A percentile compares a stretch with the other conserved stretches of the same genome.
Conservation (phyloP, 2,888 invertebrate genomes). For the Cyclophora albipunctata region DNA sequence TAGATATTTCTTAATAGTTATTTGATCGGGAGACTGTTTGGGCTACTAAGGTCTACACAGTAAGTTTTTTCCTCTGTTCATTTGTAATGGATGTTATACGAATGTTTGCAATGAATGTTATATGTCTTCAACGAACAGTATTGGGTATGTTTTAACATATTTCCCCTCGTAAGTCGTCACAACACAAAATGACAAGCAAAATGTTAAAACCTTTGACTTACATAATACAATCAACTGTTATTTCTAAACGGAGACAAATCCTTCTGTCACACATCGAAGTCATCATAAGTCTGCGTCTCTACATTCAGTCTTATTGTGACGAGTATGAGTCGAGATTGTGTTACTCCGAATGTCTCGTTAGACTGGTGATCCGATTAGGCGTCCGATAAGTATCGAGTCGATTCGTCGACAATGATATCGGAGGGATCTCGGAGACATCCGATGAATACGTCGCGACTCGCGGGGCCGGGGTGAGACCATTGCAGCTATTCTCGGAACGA, state of each 20-base stretch:
- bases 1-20: too few relatives aligned
- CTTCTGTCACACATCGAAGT: slow-evolving; percentile 53
- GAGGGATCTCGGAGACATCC: slow-evolving; percentile 31
- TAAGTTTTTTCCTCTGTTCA: too few relatives aligned
- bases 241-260: slow-evolving; percentile 69
- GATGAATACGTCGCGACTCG: slow-evolving; percentile 33
- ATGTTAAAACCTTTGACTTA: slow-evolving; percentile 54
- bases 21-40: too few relatives aligned
- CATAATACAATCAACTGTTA: slow-evolving; percentile 67
- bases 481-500: slow-evolving; percentile 20
- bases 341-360: too few relatives aligned
- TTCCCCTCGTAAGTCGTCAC: not conserved
- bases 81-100: too few relatives aligned
- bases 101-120: too few relatives aligned
- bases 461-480: slow-evolving; percentile 31
- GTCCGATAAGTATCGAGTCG: slow-evolving; percentile 58
- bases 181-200: slow-evolving; percentile 45
- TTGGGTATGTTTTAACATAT: too few relatives aligned
- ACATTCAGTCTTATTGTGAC: too few relatives aligned
- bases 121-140: too few relatives aligned
- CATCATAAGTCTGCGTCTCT: slow-evolving; percentile 15
- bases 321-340: too few relatives aligned
- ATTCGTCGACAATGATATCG: slow-evolving; percentile 62
- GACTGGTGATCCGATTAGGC: slow-evolving; percentile 58
- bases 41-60: too few relatives aligned